Evolutionary conservation across 2,888 invertebrate genomes (phyloP).

Genomic region (Morpho deidamia): DNA sequence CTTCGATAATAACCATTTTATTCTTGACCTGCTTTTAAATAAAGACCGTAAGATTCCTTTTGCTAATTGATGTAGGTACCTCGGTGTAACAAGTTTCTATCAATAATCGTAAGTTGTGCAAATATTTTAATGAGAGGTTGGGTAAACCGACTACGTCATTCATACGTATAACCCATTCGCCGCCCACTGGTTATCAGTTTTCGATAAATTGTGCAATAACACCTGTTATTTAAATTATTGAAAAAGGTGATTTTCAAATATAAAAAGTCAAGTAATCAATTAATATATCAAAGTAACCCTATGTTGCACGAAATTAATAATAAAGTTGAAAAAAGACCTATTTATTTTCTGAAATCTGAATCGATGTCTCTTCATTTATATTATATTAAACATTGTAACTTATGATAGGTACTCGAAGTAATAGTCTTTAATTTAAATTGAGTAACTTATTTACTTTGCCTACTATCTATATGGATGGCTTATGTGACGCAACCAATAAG

Average conservation of each 20-base stretch:
- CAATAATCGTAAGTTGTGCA: constrained; percentile 37
- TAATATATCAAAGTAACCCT: too few species aligned
- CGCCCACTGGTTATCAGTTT: constrained; percentile 37
- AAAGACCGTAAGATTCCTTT: constrained; percentile 29
- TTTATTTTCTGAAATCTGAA: too few species aligned
- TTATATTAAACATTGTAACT: too few species aligned
- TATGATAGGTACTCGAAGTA: too few species aligned
- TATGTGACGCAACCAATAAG: too few species aligned
- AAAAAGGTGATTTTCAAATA: constrained; percentile 23
- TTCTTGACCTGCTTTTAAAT: constrained; percentile 66
- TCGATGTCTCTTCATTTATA: too few species aligned
- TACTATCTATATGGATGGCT: too few species aligned
- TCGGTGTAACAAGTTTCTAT: constrained; percentile 25
- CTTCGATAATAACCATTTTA: constrained; percentile 44
- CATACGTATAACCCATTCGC: constrained; percentile 16
- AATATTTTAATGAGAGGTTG: constrained; percentile 34
- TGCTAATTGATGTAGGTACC: constrained; percentile 26
- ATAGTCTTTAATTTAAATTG: too few species aligned
- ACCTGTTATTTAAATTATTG: constrained; percentile 43
- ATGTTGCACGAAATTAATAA: too few species aligned
- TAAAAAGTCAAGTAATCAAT: not conserved
- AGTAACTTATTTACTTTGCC: too few species aligned
- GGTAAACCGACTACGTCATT: constrained; percentile 37
- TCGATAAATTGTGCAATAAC: constrained; percentile 58
- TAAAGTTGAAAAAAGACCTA: too few species aligned